These are phyloP conservation scores for Grallaria varia DNA, from an alignment of 2,113 vertebrate genomes.

Conservation along the genomic window DNA sequence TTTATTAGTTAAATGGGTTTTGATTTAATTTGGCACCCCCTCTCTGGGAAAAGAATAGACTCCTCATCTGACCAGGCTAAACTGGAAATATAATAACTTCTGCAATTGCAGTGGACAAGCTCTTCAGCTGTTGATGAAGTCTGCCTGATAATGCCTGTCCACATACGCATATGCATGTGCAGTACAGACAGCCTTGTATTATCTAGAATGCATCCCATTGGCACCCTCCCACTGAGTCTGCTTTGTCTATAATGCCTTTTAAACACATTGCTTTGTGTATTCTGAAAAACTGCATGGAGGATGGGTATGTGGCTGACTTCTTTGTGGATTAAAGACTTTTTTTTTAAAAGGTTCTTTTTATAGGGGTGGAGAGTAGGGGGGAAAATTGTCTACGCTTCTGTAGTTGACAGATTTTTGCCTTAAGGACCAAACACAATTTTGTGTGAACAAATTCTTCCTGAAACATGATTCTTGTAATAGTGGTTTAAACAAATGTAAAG, in stretches of 20 bases:
- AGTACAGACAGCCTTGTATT: no score
- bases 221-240: neutral
- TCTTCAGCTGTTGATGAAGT: neutral
- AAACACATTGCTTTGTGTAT: neutral
- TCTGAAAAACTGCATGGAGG: neutral
- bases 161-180: rapidly evolving
- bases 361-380: rapidly evolving
- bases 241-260: neutral
- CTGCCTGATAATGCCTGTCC: neutral
- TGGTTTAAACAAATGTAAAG: neutral
- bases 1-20: neutral
- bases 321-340: neutral
- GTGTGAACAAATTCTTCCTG: neutral
- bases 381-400: neutral
- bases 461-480: neutral
- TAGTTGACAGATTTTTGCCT: neutral
- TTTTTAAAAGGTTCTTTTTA: neutral
- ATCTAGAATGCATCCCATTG: neutral
- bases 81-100: neutral
- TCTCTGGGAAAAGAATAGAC: neutral
- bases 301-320: neutral
- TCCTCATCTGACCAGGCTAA: neutral
- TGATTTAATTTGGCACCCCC: neutral
- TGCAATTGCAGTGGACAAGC: neutral
- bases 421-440: neutral